Base-by-base conservation (phyloP, 2,797 vertebrate genomes). In the Selene dorsalis region DNA sequence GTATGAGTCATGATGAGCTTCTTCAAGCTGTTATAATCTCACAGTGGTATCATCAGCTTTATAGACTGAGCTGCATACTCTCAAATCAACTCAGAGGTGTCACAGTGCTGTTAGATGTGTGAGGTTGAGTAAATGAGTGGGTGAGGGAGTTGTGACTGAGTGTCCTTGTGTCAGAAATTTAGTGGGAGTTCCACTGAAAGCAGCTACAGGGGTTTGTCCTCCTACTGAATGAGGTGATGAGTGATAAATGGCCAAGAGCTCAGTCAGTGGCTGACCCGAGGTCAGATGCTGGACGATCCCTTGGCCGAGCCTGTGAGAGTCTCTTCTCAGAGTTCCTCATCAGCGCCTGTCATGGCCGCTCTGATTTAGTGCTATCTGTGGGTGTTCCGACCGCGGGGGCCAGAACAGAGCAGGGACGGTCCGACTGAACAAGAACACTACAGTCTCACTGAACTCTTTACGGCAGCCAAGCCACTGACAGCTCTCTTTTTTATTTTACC, bases 331-430 rank as follows among this genome's bases (percentile, higher is more conserved):
- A 50, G 13, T 32, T 50, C 16, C 13, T 59, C 55, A 67, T 80
- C 43, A 63, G 61, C 50, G 66, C 47, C 66, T 80, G 73, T 79
- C 75, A 78, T 32, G 58, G 17, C 61, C 3, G 17, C 56, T 84
- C 26, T 86, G 85, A 90, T 92, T 92, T 89, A 84, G 26, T 3
- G 13, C 60, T 62, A 59, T 88, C 50, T 0, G 84, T 91, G 90
- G 88, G 91, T 86, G 92, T 90, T 90, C 70, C 86, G 83, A 79
- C 73, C 81, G 14, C 57, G 0, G 26, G 70, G 85, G 85, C 87
- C 83, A 82, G 58, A 58, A 38, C 69, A 59, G 41, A 79, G 55
- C 32, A 55, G 77, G 65, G 72, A 85, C 43, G 56, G 76, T 41
- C 63, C 12, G 1, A 32, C 69, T 22, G 57, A 90, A 93, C 87